Conservation (phyloP, 2,888 invertebrate species). For the Allophyes oxyacanthae region DNA sequence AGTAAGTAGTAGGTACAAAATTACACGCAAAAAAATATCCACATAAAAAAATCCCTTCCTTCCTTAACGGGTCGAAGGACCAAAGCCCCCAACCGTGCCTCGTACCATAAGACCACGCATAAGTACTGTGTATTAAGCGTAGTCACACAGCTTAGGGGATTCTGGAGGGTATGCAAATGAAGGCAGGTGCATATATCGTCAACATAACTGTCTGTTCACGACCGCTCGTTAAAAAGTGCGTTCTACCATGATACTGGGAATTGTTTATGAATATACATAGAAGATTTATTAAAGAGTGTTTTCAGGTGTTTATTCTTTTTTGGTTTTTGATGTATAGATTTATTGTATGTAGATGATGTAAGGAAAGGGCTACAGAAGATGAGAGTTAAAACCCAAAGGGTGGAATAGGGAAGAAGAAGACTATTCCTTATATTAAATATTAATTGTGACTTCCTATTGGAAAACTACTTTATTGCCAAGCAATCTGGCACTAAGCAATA, state of each 20-base stretch:
- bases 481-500: too few species aligned
- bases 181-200: conserved; percentile 27
- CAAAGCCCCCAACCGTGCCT: conserved; percentile 8
- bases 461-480: too few species aligned
- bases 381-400: too few species aligned
- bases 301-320: too few species aligned
- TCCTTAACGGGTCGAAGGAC: conserved; percentile 12
- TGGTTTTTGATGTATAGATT: too few species aligned
- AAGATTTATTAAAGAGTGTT: background rate
- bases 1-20: too few species aligned
- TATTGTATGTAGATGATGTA: too few species aligned
- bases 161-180: conserved; percentile 44
- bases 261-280: conserved; percentile 18
- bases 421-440: too few species aligned
- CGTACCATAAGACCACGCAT: conserved; percentile 20
- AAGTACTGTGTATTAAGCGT: conserved; percentile 45
- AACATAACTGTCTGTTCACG: conserved; percentile 37
- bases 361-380: too few species aligned
- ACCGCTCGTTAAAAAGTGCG: conserved; percentile 54
- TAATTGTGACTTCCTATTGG: too few species aligned
- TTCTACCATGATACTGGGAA: conserved; percentile 13
- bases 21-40: conserved; percentile 1
- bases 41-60: conserved; percentile 6
- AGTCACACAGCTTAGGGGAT: conserved; percentile 33
- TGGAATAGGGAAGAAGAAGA: too few species aligned